Conservation (phyloP, 2,113 vertebrate species). For the Brevimyrus niger region DNA sequence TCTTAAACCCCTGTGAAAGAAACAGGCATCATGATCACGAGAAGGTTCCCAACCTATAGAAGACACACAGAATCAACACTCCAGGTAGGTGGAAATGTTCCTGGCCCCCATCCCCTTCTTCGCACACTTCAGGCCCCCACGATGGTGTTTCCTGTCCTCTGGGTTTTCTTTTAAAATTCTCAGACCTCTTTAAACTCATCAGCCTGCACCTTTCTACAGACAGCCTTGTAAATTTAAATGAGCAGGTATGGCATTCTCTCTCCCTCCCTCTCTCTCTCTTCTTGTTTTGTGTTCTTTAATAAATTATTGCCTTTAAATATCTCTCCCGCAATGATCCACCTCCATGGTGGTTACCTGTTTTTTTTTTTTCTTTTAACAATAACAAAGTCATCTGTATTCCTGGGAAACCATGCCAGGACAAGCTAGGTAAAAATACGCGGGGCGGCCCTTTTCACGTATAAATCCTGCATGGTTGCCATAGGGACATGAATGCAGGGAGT, state of each 20-base stretch:
- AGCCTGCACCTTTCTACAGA: not conserved
- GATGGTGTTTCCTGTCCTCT: not conserved
- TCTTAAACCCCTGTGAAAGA: not conserved
- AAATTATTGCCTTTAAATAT: constrained; percentile 3
- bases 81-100: not conserved
- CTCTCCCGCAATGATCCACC: not conserved
- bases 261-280: not conserved
- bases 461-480: not conserved
- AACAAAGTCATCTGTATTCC: not conserved
- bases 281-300: not conserved
- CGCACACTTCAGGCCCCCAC: not conserved
- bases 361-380: not conserved
- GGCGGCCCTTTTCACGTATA: not conserved
- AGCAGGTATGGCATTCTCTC: not conserved
- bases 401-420: not conserved
- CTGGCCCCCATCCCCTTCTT: not conserved
- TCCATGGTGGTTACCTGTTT: not conserved
- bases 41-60: not conserved
- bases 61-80: not conserved
- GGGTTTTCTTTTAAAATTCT: not conserved
- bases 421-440: not conserved
- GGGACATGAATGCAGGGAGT: not conserved
- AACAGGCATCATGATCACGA: not conserved
- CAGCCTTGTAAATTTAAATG: constrained; percentile 1
- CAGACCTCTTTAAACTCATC: not conserved